These are phyloP conservation scores for Xanthia icteritia DNA, from an alignment of 2,888 invertebrate genomes.

Conservation along the genomic window DNA sequence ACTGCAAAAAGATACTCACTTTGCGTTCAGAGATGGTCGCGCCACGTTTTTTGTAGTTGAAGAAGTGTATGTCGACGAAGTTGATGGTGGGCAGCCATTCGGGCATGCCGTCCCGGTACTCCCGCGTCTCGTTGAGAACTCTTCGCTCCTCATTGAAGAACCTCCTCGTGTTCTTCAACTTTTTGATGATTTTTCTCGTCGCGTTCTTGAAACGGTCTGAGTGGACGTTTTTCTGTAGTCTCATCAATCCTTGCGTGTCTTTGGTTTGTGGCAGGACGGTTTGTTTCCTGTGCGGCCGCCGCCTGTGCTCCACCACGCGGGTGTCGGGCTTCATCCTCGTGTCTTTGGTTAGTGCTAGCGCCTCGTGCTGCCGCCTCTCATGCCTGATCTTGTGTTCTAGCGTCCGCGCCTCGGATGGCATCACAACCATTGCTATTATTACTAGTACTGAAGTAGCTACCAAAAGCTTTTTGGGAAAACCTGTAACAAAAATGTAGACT, in stretches of 20 bases:
- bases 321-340: conserved; percentile 66
- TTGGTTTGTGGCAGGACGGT: conserved; percentile 76
- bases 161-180: conserved; percentile 81
- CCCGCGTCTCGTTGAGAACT: conserved; percentile 79
- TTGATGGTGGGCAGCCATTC: conserved; percentile 85
- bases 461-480: conserved; percentile 89
- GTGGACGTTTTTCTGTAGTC: conserved; percentile 73
- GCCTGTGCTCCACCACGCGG: conserved; percentile 67
- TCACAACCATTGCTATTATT: conserved; percentile 85
- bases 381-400: conserved; percentile 81
- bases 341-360: conserved; percentile 75
- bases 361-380: conserved; percentile 77
- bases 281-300: conserved; percentile 71
- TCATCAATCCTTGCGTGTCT: conserved; percentile 72
- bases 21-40: conserved; percentile 80
- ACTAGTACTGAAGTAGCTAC: conserved; percentile 86
- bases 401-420: conserved; percentile 81
- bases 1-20: conserved; percentile 75
- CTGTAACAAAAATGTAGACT: conserved; percentile 78
- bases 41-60: conserved; percentile 77
- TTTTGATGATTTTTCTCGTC: conserved; percentile 81
- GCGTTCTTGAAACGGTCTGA: conserved; percentile 80
- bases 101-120: conserved; percentile 84
- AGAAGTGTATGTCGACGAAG: conserved; percentile 85
- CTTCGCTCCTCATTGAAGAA: conserved; percentile 80